Evolutionary conservation across 2,113 vertebrate species (phyloP).

Genomic region (Chloroceryle aenea): DNA sequence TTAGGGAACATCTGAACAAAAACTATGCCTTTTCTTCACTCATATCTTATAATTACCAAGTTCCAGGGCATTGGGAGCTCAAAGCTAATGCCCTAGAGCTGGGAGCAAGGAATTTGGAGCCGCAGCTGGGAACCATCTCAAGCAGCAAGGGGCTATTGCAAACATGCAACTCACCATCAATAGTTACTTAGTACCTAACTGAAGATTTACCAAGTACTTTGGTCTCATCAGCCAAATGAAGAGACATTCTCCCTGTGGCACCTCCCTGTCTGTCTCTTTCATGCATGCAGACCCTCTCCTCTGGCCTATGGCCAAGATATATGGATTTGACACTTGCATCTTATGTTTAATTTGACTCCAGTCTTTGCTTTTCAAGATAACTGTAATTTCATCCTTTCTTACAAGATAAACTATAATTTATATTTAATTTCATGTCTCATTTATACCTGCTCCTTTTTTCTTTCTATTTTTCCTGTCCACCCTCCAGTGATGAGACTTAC

Average conservation of each 20-base stretch:
- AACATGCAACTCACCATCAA: neutral
- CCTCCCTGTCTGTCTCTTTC: neutral
- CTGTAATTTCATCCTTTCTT: neutral
- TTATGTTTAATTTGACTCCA: neutral
- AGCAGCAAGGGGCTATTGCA: neutral
- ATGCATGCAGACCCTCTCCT: neutral
- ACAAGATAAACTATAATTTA: constrained; percentile 2
- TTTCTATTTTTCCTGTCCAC: neutral
- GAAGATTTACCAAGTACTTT: neutral
- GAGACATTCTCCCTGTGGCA: neutral
- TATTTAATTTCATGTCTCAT: neutral
- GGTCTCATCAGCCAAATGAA: neutral
- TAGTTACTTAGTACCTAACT: neutral
- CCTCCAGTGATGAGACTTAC: neutral
- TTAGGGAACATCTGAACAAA: neutral
- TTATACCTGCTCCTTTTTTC: neutral
- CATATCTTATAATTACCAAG: neutral
- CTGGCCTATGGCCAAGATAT: neutral
- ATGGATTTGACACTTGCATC: neutral
- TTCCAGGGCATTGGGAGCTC: neutral
- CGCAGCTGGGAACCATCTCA: neutral
- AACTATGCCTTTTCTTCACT: neutral
- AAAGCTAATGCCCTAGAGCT: neutral
- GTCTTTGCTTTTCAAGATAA: neutral
- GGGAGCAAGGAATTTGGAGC: neutral